A percentile compares a stretch with the other conserved stretches of the same genome.
Evolutionary conservation across 2,888 invertebrate genomes (phyloP).

Genomic region (Drosophila nr. perissopoda): DNA sequence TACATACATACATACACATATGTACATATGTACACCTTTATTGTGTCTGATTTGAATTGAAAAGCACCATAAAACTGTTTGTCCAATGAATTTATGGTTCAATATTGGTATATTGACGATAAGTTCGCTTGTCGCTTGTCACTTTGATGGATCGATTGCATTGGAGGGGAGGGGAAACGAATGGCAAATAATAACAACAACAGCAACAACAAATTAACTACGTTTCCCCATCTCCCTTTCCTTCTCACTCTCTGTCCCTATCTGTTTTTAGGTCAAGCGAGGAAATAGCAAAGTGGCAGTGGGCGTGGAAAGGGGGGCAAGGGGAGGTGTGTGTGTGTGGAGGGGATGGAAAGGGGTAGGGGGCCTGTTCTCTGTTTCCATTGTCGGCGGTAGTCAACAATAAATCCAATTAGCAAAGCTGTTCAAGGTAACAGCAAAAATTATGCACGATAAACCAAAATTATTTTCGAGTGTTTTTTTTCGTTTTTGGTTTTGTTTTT

Average conservation of each 20-base stretch:
- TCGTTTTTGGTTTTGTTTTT: conserved; percentile 11
- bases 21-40: conserved; percentile 22
- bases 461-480: conserved; percentile 30
- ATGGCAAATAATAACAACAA: background rate
- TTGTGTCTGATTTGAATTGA: conserved; percentile 9
- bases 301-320: too few relatives aligned
- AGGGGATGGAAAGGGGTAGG: accelerated
- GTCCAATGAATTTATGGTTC: conserved; percentile 9
- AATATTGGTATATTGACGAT: conserved; percentile 33
- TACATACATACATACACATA: background rate
- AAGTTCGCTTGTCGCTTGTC: conserved; percentile 5
- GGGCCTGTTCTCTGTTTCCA: conserved; percentile 12
- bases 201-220: conserved; percentile 1
- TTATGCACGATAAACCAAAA: conserved; percentile 65
- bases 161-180: conserved; percentile 6
- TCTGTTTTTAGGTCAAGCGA: conserved; percentile 27
- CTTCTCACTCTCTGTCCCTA: background rate
- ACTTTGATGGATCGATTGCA: conserved; percentile 15
- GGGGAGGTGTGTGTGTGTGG: background rate
- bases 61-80: conserved; percentile 13
- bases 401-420: conserved; percentile 74
- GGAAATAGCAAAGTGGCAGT: background rate
- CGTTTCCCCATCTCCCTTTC: background rate
- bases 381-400: conserved; percentile 75
- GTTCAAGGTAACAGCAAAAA: conserved; percentile 68